Conservation (phyloP, 2,797 vertebrate genomes). For the Erithacus rubecula region DNA sequence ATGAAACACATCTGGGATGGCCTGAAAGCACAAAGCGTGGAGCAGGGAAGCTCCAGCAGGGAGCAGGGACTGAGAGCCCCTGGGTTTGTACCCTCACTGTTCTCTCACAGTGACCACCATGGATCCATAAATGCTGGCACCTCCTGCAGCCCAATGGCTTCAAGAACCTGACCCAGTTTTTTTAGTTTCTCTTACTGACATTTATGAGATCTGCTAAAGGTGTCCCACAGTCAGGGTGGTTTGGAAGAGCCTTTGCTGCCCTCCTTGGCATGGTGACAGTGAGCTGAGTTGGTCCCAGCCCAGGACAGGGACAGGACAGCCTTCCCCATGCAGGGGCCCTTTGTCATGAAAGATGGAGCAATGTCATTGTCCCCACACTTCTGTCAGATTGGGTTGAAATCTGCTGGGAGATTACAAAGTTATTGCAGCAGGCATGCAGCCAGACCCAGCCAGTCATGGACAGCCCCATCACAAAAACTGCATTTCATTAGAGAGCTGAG, state of each 20-base stretch:
- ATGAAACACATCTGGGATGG: background rate
- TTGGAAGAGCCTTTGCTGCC: background rate
- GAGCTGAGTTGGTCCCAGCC: background rate
- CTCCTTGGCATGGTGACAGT: background rate
- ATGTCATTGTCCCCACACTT: slow-evolving; percentile 14
- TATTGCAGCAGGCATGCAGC: slow-evolving; percentile 35
- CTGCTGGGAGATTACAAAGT: slow-evolving; percentile 29
- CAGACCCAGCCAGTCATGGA: slow-evolving; percentile 12
- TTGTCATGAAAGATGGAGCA: background rate
- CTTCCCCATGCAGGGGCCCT: background rate
- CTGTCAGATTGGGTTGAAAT: slow-evolving; percentile 42
- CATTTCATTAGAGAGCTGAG: slow-evolving; percentile 8
- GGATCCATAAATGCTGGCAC: background rate
- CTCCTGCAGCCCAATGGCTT: background rate
- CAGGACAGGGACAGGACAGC: background rate
- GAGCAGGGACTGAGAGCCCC: too few species aligned
- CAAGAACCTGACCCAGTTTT: background rate
- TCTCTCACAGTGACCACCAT: accelerated
- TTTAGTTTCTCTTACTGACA: accelerated
- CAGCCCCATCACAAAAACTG: background rate
- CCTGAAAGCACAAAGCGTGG: background rate
- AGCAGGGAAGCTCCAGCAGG: background rate
- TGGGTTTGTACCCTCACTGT: background rate
- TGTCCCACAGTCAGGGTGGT: background rate
- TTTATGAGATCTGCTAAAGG: background rate